phyloP scores from a whole-genome alignment of 92 coral and sea anemone species.

The Parazoanthus atlanticus region DNA sequence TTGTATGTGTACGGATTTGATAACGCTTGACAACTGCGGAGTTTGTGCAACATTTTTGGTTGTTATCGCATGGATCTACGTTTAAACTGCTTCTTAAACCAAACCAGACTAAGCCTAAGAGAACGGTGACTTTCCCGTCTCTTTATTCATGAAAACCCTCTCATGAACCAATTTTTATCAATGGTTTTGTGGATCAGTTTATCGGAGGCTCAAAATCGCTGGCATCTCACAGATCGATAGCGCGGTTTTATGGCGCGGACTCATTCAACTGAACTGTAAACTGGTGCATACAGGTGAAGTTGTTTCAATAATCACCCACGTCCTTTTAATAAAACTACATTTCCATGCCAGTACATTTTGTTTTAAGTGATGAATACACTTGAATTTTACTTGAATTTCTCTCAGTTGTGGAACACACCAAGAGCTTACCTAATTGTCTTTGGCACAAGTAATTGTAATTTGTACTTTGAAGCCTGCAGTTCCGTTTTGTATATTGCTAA shows the following conservation, averaged over 20 bases:
- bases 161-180: conserved; percentile 3
- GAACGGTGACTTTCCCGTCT: not conserved
- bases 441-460: not conserved
- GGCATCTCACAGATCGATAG: conserved; percentile 37
- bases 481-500: not conserved
- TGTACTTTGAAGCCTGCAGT: not conserved
- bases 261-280: conserved; percentile 1
- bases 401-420: not conserved
- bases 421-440: not conserved
- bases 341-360: not conserved
- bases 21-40: conserved; percentile 21
- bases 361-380: not conserved
- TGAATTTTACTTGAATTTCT: not conserved
- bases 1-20: conserved; percentile 42
- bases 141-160: not conserved
- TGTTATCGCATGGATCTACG: conserved; percentile 1
- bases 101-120: not conserved
- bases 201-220: conserved; percentile 29
- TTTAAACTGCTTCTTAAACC: conserved; percentile 1
- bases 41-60: not conserved
- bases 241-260: conserved; percentile 20
- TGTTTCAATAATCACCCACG: not conserved
- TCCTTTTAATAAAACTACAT: not conserved
- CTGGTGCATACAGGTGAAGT: conserved; percentile 28
- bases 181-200: conserved; percentile 34